Percentiles rank a stretch among this genome's conserved stretches.
Evolutionary conservation across 2,888 invertebrate genomes (phyloP).

Genomic region (Zaprionus lineosus): DNA sequence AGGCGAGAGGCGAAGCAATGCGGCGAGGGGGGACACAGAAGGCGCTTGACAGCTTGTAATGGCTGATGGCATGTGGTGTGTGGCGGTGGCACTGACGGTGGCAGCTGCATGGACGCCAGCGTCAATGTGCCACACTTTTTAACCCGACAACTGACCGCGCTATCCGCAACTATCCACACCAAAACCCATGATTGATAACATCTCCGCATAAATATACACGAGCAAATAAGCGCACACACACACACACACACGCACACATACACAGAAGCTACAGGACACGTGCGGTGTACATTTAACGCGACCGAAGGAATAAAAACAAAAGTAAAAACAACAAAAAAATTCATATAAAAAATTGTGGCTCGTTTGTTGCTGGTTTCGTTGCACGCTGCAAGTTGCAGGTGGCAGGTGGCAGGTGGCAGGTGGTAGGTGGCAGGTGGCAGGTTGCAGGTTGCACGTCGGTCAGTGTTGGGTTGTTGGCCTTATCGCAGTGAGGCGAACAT

Average conservation of each 20-base stretch:
- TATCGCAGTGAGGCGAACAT: constrained; percentile 58
- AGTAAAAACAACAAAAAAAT: background rate
- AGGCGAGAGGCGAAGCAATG: background rate
- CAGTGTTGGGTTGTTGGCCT: constrained; percentile 37
- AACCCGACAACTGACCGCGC: constrained; percentile 62
- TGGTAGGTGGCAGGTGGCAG: background rate
- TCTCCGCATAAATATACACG: constrained; percentile 53
- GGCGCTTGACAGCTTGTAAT: too few species aligned
- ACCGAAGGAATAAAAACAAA: constrained; percentile 26
- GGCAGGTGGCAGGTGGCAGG: background rate
- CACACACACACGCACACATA: background rate
- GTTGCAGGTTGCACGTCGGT: background rate
- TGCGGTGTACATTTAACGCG: constrained; percentile 36
- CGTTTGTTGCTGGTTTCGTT: constrained; percentile 20
- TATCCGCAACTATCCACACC: constrained; percentile 75
- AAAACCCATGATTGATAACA: constrained; percentile 76
- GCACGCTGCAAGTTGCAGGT: background rate
- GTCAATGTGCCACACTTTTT: constrained; percentile 53
- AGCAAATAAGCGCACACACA: constrained; percentile 23
- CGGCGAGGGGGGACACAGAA: too few species aligned
- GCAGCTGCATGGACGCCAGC: constrained; percentile 28
- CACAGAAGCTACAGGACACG: constrained; percentile 27
- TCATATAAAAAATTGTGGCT: constrained; percentile 9
- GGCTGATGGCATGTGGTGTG: background rate
- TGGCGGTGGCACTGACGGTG: constrained; percentile 15